phyloP scores from a whole-genome alignment of 1,140 invertebrate genomes.

The Drosophila paulistorum region DNA sequence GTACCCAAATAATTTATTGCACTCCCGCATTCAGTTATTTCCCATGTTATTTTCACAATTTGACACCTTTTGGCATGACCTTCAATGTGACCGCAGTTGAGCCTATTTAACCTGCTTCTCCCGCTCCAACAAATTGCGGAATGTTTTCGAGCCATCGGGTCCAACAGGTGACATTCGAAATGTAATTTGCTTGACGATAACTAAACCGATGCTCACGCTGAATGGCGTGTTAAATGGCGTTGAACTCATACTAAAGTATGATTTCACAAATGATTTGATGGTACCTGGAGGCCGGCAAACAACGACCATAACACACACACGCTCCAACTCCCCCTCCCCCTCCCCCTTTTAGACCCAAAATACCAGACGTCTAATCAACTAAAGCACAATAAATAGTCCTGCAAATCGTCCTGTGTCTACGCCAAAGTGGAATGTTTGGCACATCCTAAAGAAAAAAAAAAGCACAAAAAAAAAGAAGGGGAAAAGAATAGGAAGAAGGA shows the following conservation, averaged over 20 bases:
- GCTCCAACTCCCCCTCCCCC: slow-evolving; percentile 15
- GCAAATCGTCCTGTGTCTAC: slow-evolving; percentile 32
- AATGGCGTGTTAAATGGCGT: slow-evolving; percentile 55
- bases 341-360: slow-evolving; percentile 32
- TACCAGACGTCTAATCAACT: slow-evolving; percentile 77
- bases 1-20: background rate
- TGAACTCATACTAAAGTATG: slow-evolving; percentile 39
- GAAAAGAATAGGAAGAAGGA: slow-evolving; percentile 28
- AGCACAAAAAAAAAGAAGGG: background rate
- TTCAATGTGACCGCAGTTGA: slow-evolving; percentile 38
- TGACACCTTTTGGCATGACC: slow-evolving; percentile 26
- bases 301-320: background rate
- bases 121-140: slow-evolving; percentile 16
- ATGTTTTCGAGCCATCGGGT: slow-evolving; percentile 31
- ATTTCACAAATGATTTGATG: slow-evolving; percentile 70
- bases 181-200: slow-evolving; percentile 56
- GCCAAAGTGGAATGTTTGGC: slow-evolving; percentile 49
- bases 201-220: slow-evolving; percentile 42
- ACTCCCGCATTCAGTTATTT: background rate
- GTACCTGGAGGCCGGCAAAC: slow-evolving; percentile 56
- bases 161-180: slow-evolving; percentile 57
- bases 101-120: slow-evolving; percentile 9
- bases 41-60: background rate
- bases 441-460: slow-evolving; percentile 46
- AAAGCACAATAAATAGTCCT: slow-evolving; percentile 70